Evolutionary conservation across 1,140 invertebrate genomes (phyloP), one percentile per base, ranked within the genome.

Genomic region (Aphelinus certus): DNA sequence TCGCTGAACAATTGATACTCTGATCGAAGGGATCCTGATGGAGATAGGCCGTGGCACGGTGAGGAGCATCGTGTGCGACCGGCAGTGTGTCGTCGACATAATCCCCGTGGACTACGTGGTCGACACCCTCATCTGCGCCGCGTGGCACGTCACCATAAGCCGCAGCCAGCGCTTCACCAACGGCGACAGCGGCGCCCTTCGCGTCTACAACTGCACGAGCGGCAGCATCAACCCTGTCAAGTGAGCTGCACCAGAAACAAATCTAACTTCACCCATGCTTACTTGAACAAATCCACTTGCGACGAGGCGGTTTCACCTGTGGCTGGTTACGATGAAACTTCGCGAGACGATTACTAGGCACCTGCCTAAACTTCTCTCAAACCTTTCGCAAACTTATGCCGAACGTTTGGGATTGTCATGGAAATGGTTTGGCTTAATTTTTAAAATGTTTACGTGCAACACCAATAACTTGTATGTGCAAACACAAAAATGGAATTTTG

Each of bases 141-240:
- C 94, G 7, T 96, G 96, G 93, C 90, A 95, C 79, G 93, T 91
- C 53, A 91, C 90, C 1, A 90, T 81, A 47, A 78, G 88, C 2
- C 91, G 91, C 57, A 83, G 83, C 1, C 89, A 94, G 71, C 88
- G 89, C 53, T 92, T 98, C 10, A 97, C 96, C 85, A 97, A 98
- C 84, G 96, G 95, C 78, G 69, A 72, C 1, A 89, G 88, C 1
- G 91, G 91, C 57, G 83, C 84, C 1, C 89, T 95, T 67, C 88
- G 89, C 57, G 92, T 99, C n/a, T 98, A 97, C 85, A 97, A 98
- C 84, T 96, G 95, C 79, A 97, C 96, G 0, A 95, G 95, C 10
- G 95, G 96, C 1, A 88, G 91, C 3, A 88, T 94, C 42, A 97
- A 97, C 83, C 94, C 94, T 1, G 90, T 98, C 55, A 91, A 88